Evolutionary conservation across 2,888 invertebrate genomes (phyloP).

Genomic region (Tenthredo mesomela): DNA sequence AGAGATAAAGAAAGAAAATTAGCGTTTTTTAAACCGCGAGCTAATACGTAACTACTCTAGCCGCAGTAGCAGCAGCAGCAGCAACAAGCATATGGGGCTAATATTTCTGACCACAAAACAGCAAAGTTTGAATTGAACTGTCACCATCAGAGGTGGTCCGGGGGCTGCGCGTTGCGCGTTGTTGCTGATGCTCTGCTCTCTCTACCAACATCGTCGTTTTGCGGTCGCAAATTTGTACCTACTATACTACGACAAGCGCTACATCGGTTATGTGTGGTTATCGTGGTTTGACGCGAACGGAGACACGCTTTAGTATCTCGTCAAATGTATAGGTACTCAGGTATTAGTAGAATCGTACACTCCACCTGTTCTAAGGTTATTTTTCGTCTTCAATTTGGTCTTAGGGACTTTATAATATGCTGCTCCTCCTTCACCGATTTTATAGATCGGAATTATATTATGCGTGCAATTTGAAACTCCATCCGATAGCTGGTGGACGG

Average conservation of each 20-base stretch:
- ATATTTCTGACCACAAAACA: conserved; percentile 76
- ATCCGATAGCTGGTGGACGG: too few species aligned
- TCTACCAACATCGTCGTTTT: conserved; percentile 14
- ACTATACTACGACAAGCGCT: background rate
- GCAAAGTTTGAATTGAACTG: conserved; percentile 78
- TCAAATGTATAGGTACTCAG: background rate
- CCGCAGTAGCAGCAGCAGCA: background rate
- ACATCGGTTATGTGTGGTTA: conserved; percentile 33
- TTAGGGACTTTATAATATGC: too few species aligned
- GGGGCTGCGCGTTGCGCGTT: conserved; percentile 49
- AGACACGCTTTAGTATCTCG: conserved; percentile 25
- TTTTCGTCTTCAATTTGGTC: too few species aligned
- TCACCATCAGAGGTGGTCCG: conserved; percentile 73
- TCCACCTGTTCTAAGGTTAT: too few species aligned
- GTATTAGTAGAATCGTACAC: too few species aligned
- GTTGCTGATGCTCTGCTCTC: conserved; percentile 66
- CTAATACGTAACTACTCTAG: background rate
- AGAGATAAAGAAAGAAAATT: too few species aligned
- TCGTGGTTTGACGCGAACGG: conserved; percentile 32
- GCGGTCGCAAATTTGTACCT: conserved; percentile 46
- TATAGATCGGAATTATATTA: too few species aligned
- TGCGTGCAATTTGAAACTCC: too few species aligned
- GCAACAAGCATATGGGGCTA: conserved; percentile 72
- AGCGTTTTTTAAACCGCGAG: background rate
- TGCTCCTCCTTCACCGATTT: too few species aligned